Evolutionary conservation across 2,113 vertebrate genomes (phyloP).

Genomic region (Nestor notabilis): DNA sequence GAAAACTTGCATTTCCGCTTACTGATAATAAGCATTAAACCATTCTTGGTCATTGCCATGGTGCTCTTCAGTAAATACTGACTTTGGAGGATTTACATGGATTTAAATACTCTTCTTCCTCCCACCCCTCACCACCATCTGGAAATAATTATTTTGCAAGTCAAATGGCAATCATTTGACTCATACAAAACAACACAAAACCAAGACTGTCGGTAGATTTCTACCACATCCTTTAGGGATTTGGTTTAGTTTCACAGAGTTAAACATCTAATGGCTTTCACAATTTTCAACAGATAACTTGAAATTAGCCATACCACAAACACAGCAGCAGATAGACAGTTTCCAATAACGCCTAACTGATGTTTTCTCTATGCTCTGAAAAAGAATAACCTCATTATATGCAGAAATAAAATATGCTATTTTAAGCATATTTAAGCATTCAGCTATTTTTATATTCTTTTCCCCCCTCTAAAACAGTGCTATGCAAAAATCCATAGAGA

Average conservation of each 20-base stretch:
- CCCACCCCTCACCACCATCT: neutral
- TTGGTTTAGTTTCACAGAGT: constrained; percentile 30
- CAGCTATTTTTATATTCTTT: neutral
- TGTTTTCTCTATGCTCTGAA: neutral
- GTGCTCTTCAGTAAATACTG: neutral
- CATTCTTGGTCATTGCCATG: neutral
- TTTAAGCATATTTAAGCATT: neutral
- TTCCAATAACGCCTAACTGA: neutral
- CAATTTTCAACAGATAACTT: neutral
- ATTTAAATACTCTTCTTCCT: constrained; percentile 6
- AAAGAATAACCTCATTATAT: neutral
- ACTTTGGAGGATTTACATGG: neutral
- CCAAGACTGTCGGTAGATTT: constrained; percentile 31
- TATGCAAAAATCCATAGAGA: neutral
- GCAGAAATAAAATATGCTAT: neutral
- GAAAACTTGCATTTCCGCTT: neutral
- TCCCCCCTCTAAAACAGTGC: rapidly evolving
- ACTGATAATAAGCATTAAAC: neutral
- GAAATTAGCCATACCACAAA: neutral
- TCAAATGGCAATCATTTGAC: constrained; percentile 43
- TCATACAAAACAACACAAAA: constrained; percentile 29
- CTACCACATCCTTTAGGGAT: constrained; percentile 38
- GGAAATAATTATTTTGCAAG: constrained; percentile 49
- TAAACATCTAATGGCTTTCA: constrained; percentile 36
- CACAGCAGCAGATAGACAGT: neutral